Conservation (phyloP, 2,888 invertebrate species). For the Neocrepidodera transversa region DNA sequence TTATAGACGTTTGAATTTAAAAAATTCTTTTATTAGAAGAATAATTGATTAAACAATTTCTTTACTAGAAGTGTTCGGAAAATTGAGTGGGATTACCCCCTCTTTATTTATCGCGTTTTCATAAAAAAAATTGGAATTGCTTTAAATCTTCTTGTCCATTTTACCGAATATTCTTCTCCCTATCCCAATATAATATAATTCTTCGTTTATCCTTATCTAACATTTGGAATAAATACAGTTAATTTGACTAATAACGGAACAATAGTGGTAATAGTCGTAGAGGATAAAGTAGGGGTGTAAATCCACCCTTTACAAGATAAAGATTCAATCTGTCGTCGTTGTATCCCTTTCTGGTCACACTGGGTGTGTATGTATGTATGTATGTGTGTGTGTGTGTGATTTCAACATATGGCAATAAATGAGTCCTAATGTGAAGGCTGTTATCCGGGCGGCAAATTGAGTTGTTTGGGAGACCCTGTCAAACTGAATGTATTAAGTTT, state of each 20-base stretch:
- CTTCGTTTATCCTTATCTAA: slow-evolving; percentile 22
- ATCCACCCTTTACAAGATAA: slow-evolving; percentile 55
- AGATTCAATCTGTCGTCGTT: slow-evolving; percentile 55
- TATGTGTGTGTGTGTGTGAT: slow-evolving; percentile 38
- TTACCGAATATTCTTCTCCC: too few relatives aligned
- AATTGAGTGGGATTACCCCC: too few relatives aligned
- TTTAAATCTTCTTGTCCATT: too few relatives aligned
- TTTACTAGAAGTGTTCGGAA: too few relatives aligned
- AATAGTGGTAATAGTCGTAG: slow-evolving; percentile 51
- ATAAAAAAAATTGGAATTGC: too few relatives aligned
- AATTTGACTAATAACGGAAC: slow-evolving; percentile 51
- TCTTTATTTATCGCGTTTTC: too few relatives aligned
- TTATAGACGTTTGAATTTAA: too few relatives aligned
- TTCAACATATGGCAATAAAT: slow-evolving; percentile 44
- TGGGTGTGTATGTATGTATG: too few relatives aligned
- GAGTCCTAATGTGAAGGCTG: slow-evolving; percentile 31
- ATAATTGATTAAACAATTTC: too few relatives aligned
- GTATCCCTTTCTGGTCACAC: slow-evolving; percentile 45
- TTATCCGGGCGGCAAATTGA: slow-evolving; percentile 26
- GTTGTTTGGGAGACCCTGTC: slow-evolving; percentile 21
- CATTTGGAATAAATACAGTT: slow-evolving; percentile 32
- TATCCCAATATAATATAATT: too few relatives aligned
- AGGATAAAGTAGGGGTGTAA: slow-evolving; percentile 47
- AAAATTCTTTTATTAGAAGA: too few relatives aligned
- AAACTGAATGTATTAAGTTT: background rate